phyloP scores from a whole-genome alignment of 2,113 vertebrate species.

The Melanocharis versteri region DNA sequence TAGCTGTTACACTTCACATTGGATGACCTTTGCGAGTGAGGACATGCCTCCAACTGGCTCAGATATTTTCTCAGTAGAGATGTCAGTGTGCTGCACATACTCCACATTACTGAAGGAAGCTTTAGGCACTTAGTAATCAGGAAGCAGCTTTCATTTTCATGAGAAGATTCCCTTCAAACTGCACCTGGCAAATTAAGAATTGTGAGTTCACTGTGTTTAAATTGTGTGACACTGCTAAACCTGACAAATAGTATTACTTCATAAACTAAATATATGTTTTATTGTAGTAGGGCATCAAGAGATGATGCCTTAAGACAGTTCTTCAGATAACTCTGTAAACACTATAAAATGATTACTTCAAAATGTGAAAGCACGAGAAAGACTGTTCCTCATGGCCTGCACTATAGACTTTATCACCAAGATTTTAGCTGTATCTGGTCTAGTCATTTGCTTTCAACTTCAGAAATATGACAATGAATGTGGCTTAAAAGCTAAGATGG shows the following conservation, averaged over 20 bases:
- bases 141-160: background rate
- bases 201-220: background rate
- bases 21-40: conserved; percentile 65
- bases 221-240: conserved; percentile 1
- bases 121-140: conserved; percentile 5
- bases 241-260: conserved; percentile 27
- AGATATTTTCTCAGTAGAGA: conserved; percentile 63
- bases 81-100: conserved; percentile 22
- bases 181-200: background rate
- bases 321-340: background rate
- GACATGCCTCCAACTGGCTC: conserved; percentile 60
- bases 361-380: background rate
- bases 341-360: background rate
- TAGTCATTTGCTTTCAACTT: background rate
- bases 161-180: conserved; percentile 19
- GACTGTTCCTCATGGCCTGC: background rate
- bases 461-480: background rate
- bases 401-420: background rate
- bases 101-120: background rate
- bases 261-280: conserved; percentile 10
- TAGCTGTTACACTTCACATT: conserved; percentile 63
- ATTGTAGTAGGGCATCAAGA: background rate
- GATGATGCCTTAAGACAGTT: background rate
- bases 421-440: background rate
- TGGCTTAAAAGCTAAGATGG: background rate